Conservation (phyloP, 2,888 invertebrate species). For the Phragmatobia fuliginosa region DNA sequence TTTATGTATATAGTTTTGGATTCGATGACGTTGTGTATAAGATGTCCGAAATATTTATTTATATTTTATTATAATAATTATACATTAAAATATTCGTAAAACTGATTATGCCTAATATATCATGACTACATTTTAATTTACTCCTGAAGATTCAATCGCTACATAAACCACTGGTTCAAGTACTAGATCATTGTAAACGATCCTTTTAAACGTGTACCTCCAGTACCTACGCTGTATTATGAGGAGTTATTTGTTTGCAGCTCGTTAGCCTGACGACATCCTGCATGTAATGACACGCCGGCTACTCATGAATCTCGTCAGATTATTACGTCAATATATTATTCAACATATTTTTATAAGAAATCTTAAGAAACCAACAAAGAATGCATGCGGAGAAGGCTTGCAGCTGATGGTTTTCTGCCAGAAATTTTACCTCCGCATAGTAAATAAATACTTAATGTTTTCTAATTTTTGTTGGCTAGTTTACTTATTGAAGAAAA, state of each 20-base stretch:
- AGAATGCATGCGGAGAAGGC: conserved; percentile 16
- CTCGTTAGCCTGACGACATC: conserved; percentile 76
- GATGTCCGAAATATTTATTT: no score
- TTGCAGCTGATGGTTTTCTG: no score
- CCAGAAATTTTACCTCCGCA: background rate
- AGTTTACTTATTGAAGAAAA: no score
- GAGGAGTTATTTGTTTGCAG: conserved; percentile 75
- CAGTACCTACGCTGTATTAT: conserved; percentile 51
- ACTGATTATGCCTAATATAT: no score
- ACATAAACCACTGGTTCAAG: conserved; percentile 37
- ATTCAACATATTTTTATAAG: conserved; percentile 35
- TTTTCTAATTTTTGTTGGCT: background rate
- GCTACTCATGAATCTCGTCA: conserved; percentile 60
- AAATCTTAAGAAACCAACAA: conserved; percentile 26
- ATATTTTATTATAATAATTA: no score
- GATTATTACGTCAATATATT: conserved; percentile 57
- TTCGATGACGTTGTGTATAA: no score
- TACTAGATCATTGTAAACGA: conserved; percentile 37
- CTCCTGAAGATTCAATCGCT: background rate
- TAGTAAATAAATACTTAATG: background rate
- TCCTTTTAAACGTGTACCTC: conserved; percentile 39
- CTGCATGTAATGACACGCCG: conserved; percentile 70
- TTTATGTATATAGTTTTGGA: no score
- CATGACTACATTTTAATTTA: no score
- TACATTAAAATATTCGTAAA: no score